Conservation (phyloP, 2,888 invertebrate species). For the Mamestra brassicae region DNA sequence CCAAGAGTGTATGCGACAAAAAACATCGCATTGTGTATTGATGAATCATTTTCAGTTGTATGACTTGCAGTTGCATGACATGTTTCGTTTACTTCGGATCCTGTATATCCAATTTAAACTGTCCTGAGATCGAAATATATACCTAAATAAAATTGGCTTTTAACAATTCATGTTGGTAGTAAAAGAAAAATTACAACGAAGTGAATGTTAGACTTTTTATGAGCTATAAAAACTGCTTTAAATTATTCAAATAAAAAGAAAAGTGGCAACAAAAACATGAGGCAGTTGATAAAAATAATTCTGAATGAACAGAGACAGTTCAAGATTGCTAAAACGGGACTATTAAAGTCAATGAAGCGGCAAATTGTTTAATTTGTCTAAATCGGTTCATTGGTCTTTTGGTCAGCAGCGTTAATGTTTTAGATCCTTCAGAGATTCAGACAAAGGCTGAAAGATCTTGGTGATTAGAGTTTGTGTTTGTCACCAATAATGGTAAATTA, state of each 20-base stretch:
- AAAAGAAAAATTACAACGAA: constrained; percentile 27
- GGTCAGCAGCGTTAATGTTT: constrained; percentile 28
- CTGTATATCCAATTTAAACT: constrained; percentile 7
- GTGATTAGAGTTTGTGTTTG: too few species aligned
- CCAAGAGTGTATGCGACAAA: constrained; percentile 7
- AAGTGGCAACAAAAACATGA: constrained; percentile 34
- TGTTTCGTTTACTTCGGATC: neutral
- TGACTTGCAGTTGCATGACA: constrained; percentile 15
- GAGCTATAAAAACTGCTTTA: constrained; percentile 50
- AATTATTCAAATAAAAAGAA: constrained; percentile 41
- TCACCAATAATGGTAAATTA: neutral
- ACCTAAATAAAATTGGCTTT: constrained; percentile 7
- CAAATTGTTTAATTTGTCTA: constrained; percentile 48
- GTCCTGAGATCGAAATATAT: constrained; percentile 7
- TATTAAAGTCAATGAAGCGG: constrained; percentile 42
- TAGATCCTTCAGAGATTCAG: neutral
- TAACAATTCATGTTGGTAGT: neutral
- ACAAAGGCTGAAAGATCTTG: neutral
- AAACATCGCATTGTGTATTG: constrained; percentile 22
- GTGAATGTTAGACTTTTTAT: constrained; percentile 52
- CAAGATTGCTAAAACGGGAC: constrained; percentile 43
- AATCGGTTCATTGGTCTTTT: constrained; percentile 20
- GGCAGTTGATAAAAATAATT: constrained; percentile 37
- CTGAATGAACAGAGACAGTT: constrained; percentile 38
- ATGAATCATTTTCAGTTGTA: constrained; percentile 5